Conservation (phyloP, 2,797 vertebrate species). For the Tympanoctomys barrerae region DNA sequence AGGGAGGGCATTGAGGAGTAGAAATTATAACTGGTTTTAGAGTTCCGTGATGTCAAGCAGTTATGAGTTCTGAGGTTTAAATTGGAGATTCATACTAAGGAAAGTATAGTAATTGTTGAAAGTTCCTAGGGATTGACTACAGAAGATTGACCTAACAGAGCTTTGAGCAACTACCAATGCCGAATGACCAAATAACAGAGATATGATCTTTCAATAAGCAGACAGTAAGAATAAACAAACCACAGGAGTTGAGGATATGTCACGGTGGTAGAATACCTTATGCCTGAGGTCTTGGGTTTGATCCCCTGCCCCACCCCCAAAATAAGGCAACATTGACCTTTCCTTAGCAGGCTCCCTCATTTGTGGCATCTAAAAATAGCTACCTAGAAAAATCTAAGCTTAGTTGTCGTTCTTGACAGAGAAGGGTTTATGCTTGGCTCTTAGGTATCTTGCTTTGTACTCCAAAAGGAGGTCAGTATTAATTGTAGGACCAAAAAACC, state of each 20-base stretch:
- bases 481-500: neutral
- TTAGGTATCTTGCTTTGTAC: neutral
- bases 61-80: neutral
- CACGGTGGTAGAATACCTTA: neutral
- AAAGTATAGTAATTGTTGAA: neutral
- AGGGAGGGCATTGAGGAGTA: neutral
- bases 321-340: neutral
- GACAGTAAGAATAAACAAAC: neutral
- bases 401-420: conserved; percentile 28
- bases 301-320: neutral
- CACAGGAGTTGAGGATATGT: neutral
- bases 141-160: neutral
- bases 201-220: conserved; percentile 21
- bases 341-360: conserved; percentile 21
- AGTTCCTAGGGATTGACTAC: neutral
- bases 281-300: neutral
- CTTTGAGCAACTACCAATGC: neutral
- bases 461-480: conserved; percentile 54
- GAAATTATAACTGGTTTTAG: conserved; percentile 32
- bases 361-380: neutral
- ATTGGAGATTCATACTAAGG: conserved; percentile 4
- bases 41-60: conserved; percentile 5
- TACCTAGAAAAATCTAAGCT: neutral
- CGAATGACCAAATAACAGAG: conserved; percentile 1
- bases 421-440: neutral